Evolutionary conservation across 2,888 invertebrate genomes (phyloP), one percentile per base, ranked within the genome.

Genomic region (Cremastinae sp.): DNA sequence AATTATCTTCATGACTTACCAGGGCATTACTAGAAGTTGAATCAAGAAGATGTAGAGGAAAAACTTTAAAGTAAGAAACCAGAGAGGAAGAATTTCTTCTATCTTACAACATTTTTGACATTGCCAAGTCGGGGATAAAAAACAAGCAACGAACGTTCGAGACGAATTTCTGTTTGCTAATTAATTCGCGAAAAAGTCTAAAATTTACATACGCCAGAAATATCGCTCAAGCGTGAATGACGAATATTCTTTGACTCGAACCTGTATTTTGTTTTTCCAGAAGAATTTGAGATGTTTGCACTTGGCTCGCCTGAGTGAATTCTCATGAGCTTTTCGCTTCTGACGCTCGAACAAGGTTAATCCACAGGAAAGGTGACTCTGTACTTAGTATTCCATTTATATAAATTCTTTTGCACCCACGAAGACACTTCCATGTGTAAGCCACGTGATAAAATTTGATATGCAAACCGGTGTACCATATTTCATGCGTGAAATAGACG

Each of bases 401-500:
- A 56, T 47, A 10, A 37, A 8, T 28, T 41, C 47, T 8, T 51
- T 47, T 59, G 53, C 47, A 47, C 55, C 41, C 35, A 12, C 45
- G 61, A 39, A 58, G 22, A 65, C 53, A 1, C 71, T 75, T 75
- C 78, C 75, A 75, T 78, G 51, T 58, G 81, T 82, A 82, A 83
- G 81, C 80, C 78, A 82, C 75, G 80, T 81, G 80, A 76, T 79
- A 79, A 83, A 78, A 84, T 82, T 79, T 81, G 84, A 86, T 84
- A 83, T 74, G 78, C 79, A 74, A 83, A 69, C 79, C 71, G 75
- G 59, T 77, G 76, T 85, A 85, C 80, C 75, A 77, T 83, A 82
- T 85, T 86, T 86, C 86, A 86, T 81, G 83, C 84, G 72, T 83
- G 74, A 85, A 84, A 83, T 77, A 78, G 55, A 62, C 58, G 55